A percentile compares a stretch with the other conserved stretches of the same genome.
These are phyloP conservation scores for Ascaphus truei DNA, from an alignment of 2,113 vertebrate species.

Conservation along the genomic window DNA sequence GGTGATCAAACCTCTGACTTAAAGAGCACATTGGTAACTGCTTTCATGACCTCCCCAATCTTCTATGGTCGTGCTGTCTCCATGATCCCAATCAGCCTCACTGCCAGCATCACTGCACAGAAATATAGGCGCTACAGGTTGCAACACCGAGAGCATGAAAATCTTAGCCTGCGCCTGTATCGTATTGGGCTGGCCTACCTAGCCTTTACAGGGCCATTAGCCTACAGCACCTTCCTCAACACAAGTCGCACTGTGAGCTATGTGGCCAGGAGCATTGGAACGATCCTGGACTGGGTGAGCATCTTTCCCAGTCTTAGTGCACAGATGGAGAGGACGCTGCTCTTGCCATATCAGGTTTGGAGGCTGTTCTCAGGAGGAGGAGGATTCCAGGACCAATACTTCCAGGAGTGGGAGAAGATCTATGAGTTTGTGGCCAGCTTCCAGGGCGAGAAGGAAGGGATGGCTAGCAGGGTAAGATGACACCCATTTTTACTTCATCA, in stretches of 20 bases:
- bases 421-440: slow-evolving; percentile 72
- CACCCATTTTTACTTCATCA: no score
- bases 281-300: slow-evolving; percentile 70
- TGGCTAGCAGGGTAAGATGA: slow-evolving; percentile 68
- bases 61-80: slow-evolving; percentile 76
- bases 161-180: slow-evolving; percentile 64
- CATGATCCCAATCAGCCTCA: slow-evolving; percentile 77
- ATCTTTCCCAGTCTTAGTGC: slow-evolving; percentile 69
- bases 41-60: slow-evolving; percentile 71
- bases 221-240: slow-evolving; percentile 68
- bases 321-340: slow-evolving; percentile 64
- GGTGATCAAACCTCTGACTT: slow-evolving; percentile 76
- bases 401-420: slow-evolving; percentile 76
- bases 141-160: neutral
- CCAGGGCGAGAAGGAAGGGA: slow-evolving; percentile 60
- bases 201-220: slow-evolving; percentile 73
- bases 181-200: slow-evolving; percentile 71
- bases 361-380: slow-evolving; percentile 48
- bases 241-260: slow-evolving; percentile 70
- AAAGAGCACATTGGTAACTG: slow-evolving; percentile 59
- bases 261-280: slow-evolving; percentile 62
- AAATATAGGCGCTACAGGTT: slow-evolving; percentile 65
- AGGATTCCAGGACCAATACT: slow-evolving; percentile 56
- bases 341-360: slow-evolving; percentile 70
- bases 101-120: slow-evolving; percentile 67